These are phyloP conservation scores for Philopotamus ludificatus DNA, from an alignment of 1,140 invertebrate genomes.

Conservation along the genomic window DNA sequence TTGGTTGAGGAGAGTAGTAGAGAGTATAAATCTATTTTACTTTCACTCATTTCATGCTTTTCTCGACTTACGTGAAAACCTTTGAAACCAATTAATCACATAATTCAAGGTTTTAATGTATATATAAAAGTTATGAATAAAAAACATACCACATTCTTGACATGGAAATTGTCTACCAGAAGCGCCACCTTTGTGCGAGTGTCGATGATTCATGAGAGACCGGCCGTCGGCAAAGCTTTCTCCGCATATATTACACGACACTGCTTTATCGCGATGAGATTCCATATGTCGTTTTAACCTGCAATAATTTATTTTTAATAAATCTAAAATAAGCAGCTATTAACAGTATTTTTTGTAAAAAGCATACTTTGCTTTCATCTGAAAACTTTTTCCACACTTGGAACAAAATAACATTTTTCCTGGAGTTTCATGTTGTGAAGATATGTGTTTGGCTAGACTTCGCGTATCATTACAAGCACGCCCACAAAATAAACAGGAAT, in stretches of 20 bases:
- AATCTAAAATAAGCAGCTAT: background rate
- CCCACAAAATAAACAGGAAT: conserved; percentile 62
- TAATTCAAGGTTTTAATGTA: no score
- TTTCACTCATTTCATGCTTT: no score
- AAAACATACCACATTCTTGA: conserved; percentile 64
- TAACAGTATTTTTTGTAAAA: background rate
- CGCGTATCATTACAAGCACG: conserved; percentile 67
- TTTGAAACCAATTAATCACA: no score
- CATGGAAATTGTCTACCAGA: conserved; percentile 80
- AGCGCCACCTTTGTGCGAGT: conserved; percentile 62
- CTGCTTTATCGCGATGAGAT: conserved; percentile 68
- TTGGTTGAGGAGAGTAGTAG: no score
- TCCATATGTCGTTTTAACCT: conserved; percentile 64
- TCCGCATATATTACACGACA: conserved; percentile 68
- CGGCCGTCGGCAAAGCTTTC: conserved; percentile 70
- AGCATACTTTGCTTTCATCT: conserved; percentile 58
- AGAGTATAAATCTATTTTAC: no score
- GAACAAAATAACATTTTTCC: conserved; percentile 38
- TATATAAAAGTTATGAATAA: background rate
- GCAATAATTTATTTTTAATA: background rate
- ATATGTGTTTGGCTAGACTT: conserved; percentile 67
- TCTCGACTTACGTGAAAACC: no score
- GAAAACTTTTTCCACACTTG: conserved; percentile 55
- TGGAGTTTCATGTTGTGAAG: conserved; percentile 51
- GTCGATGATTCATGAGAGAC: conserved; percentile 68